These are phyloP conservation scores for Tipula vernalis DNA, from an alignment of 2,888 invertebrate species.

Conservation along the genomic window DNA sequence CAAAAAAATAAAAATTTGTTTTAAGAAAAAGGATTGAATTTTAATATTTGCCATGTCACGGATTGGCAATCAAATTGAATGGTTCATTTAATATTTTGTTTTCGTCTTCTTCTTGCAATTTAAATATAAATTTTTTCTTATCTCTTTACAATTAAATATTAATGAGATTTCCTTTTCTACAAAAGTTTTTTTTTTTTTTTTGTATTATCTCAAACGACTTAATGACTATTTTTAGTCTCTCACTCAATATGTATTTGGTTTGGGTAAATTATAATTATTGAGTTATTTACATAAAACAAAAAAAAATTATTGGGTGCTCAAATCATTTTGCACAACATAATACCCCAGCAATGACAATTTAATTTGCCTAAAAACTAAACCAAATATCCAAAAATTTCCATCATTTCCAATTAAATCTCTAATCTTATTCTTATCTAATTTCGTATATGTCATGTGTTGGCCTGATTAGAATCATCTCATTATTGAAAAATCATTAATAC, in stretches of 20 bases:
- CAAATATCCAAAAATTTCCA: background rate
- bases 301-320: too few species aligned
- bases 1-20: background rate
- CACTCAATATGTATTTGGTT: background rate
- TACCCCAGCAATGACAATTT: background rate
- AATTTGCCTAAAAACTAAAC: background rate
- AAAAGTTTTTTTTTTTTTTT: background rate
- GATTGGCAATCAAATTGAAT: conserved; percentile 4
- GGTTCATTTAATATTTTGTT: background rate
- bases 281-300: too few species aligned
- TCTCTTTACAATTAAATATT: background rate
- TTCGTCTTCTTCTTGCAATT: background rate
- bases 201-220: background rate
- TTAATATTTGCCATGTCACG: background rate
- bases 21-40: background rate
- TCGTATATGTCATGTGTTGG: background rate
- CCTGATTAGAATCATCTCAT: background rate
- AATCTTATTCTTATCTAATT: background rate
- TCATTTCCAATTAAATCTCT: background rate
- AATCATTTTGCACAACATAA: background rate
- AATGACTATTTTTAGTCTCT: background rate
- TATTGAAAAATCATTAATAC: background rate
- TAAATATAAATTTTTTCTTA: background rate
- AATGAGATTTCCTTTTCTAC: background rate
- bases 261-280: background rate